Conservation (phyloP, 2,888 invertebrate species). For the Caenorhabditis panamensis region DNA sequence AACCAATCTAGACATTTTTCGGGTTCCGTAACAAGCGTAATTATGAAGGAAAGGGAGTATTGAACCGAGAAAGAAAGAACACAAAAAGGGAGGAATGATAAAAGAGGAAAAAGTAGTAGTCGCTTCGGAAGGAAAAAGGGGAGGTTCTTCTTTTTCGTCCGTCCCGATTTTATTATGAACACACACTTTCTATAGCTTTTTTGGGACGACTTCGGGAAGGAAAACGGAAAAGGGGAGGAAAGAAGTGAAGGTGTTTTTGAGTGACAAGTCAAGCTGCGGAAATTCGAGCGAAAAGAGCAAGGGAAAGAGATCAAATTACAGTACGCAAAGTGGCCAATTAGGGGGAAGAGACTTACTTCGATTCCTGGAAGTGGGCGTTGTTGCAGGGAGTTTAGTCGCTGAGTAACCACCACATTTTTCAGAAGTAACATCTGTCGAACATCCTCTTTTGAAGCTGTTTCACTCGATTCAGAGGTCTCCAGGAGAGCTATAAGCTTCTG, state of each 20-base stretch:
- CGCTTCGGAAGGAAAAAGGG: not conserved
- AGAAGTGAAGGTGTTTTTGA: constrained; percentile 21
- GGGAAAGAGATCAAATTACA: constrained; percentile 26
- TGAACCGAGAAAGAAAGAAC: not conserved
- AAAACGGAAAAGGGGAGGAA: constrained; percentile 5
- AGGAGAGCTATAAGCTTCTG: constrained; percentile 59
- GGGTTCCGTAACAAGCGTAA: too few species aligned
- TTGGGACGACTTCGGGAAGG: not conserved
- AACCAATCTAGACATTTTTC: constrained; percentile 33
- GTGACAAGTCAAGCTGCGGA: constrained; percentile 5
- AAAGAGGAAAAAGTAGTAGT: constrained; percentile 10
- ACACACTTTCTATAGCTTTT: constrained; percentile 33
- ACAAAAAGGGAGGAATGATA: not conserved
- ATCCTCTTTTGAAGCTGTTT: constrained; percentile 41
- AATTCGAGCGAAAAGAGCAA: too few species aligned
- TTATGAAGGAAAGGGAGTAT: constrained; percentile 3
- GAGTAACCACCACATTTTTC: constrained; percentile 56
- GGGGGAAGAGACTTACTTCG: constrained; percentile 44
- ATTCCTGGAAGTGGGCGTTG: constrained; percentile 54
- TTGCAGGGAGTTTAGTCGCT: constrained; percentile 55
- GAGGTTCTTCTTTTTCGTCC: constrained; percentile 7
- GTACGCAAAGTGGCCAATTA: constrained; percentile 11
- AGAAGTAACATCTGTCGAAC: constrained; percentile 54
- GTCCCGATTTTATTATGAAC: constrained; percentile 54
- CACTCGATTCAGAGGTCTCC: constrained; percentile 51